Evolutionary conservation across 1,140 invertebrate species (phyloP).

Genomic region (Fopius arisanus): DNA sequence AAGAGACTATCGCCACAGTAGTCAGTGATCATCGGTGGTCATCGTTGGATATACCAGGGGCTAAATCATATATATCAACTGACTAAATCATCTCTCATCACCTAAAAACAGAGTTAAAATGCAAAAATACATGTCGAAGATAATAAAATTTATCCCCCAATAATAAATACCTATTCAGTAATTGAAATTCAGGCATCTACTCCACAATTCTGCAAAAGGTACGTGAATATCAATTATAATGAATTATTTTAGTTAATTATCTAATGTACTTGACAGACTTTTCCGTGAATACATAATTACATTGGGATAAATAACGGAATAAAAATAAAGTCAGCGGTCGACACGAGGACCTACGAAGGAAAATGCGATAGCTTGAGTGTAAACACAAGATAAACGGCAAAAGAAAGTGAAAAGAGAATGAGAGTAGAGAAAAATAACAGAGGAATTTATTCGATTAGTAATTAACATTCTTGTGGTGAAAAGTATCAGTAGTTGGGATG

Average conservation of each 20-base stretch:
- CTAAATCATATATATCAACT: not conserved
- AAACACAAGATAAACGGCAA: not conserved
- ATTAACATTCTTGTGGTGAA: not conserved
- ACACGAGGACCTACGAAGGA: not conserved
- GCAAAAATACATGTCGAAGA: not conserved
- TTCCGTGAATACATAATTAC: not conserved
- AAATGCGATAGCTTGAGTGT: not conserved
- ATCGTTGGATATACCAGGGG: not conserved
- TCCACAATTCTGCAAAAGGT: not conserved
- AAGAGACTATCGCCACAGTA: not conserved
- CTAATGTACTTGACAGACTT: not conserved
- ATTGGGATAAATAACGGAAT: not conserved
- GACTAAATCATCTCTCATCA: not conserved
- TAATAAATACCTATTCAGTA: not conserved
- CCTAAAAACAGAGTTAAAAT: not conserved
- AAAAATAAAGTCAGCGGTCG: constrained; percentile 4
- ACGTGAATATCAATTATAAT: too few relatives aligned
- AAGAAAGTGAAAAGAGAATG: not conserved
- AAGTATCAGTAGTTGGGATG: not conserved
- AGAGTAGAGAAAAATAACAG: not conserved
- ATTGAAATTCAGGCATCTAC: not conserved
- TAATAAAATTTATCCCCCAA: not conserved
- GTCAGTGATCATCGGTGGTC: not conserved
- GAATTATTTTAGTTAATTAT: too few relatives aligned
- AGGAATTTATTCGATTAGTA: not conserved